phyloP scores from a whole-genome alignment of 2,797 vertebrate genomes.

The Gorsachius magnificus region DNA sequence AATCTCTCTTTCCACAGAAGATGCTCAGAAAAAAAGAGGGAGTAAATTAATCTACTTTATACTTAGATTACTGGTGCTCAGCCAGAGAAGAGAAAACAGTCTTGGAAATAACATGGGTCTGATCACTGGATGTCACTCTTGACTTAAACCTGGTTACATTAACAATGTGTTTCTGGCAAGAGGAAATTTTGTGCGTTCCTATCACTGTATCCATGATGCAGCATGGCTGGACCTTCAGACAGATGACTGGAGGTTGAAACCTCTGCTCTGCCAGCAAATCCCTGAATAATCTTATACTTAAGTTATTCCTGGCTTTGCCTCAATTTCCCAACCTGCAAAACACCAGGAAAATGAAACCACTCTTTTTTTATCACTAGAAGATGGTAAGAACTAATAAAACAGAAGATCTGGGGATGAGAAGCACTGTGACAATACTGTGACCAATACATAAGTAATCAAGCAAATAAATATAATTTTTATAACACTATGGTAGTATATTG shows the following conservation, averaged over 20 bases:
- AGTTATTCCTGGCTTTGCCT: neutral
- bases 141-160: neutral
- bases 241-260: neutral
- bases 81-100: neutral
- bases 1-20: neutral
- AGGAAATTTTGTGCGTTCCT: neutral
- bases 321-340: neutral
- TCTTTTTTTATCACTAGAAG: neutral
- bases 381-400: neutral
- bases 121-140: constrained; percentile 39
- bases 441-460: neutral
- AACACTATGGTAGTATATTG: neutral
- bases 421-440: neutral
- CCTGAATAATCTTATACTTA: neutral
- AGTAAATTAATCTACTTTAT: neutral
- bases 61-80: neutral
- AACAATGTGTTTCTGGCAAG: neutral
- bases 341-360: neutral
- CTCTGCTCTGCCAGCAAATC: neutral
- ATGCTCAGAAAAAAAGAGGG: neutral
- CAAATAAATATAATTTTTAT: neutral
- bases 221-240: neutral
- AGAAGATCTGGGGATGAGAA: neutral
- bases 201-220: neutral
- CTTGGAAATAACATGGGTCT: neutral